phyloP scores from a whole-genome alignment of 2,888 invertebrate genomes.

The Cephus pygmeus region DNA sequence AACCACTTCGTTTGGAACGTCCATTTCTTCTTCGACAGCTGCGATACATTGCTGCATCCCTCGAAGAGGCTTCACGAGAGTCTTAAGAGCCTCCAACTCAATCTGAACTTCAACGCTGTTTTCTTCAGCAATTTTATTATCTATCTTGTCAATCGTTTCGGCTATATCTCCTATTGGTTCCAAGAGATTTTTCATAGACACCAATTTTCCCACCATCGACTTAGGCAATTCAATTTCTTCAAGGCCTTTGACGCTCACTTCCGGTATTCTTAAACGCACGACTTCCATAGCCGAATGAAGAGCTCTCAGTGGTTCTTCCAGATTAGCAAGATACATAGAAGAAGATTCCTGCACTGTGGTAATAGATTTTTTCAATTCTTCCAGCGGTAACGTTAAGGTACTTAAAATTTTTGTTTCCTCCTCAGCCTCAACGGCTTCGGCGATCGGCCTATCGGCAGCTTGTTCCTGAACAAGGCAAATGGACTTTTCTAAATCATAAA shows the following conservation, averaged over 20 bases:
- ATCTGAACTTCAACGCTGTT: constrained; percentile 16
- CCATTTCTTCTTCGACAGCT: constrained; percentile 50
- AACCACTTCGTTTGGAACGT: constrained; percentile 43
- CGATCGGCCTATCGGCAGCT: constrained; percentile 29
- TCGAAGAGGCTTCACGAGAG: constrained; percentile 27
- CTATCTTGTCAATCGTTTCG: constrained; percentile 19
- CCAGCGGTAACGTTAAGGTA: constrained; percentile 28
- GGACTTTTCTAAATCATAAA: constrained; percentile 43
- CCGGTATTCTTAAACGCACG: constrained; percentile 10
- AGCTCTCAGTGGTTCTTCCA: constrained; percentile 31
- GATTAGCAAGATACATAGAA: constrained; percentile 31
- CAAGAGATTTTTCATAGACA: constrained; percentile 14
- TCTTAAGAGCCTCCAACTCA: constrained; percentile 11
- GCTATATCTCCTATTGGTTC: constrained; percentile 32
- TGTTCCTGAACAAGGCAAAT: constrained; percentile 43
- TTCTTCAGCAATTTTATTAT: constrained; percentile 10
- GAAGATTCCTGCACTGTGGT: constrained; percentile 35
- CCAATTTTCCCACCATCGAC: neutral
- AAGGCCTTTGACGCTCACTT: constrained; percentile 1
- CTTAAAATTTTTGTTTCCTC: constrained; percentile 21
- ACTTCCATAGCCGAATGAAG: constrained; percentile 30
- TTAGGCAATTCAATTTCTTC: neutral
- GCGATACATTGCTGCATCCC: constrained; percentile 55
- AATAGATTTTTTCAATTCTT: constrained; percentile 34
- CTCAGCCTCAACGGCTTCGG: constrained; percentile 21